These are phyloP conservation scores for Bombus haemorrhoidalis DNA, from an alignment of 1,140 invertebrate species.

Conservation along the genomic window DNA sequence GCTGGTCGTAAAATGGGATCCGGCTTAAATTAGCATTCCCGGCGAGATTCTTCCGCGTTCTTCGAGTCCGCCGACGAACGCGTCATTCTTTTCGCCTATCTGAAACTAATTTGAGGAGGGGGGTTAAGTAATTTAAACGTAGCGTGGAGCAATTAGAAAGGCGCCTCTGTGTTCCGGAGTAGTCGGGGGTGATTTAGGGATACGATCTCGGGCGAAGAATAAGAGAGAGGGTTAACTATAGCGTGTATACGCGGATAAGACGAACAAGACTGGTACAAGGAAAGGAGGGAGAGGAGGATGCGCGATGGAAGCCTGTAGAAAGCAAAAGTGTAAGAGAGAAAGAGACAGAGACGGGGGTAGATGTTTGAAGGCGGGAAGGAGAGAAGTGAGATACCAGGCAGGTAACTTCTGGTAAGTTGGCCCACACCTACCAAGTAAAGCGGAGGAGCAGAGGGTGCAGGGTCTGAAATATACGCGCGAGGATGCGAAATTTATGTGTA, in stretches of 20 bases:
- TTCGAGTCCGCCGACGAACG: slow-evolving; percentile 64
- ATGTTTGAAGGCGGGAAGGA: slow-evolving; percentile 36
- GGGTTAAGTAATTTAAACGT: slow-evolving; percentile 80
- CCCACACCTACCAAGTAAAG: slow-evolving; percentile 72
- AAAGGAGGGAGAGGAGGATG: slow-evolving; percentile 34
- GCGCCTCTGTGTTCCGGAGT: slow-evolving; percentile 69
- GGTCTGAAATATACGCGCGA: slow-evolving; percentile 80
- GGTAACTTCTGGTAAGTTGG: slow-evolving; percentile 80
- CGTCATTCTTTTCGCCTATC: slow-evolving; percentile 80
- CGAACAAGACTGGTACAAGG: slow-evolving; percentile 31
- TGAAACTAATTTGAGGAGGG: slow-evolving; percentile 77
- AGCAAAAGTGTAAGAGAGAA: slow-evolving; percentile 57
- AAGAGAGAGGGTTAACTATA: slow-evolving; percentile 71
- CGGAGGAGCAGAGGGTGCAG: slow-evolving; percentile 67
- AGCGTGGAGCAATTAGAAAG: slow-evolving; percentile 79
- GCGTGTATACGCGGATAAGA: slow-evolving; percentile 60
- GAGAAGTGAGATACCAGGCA: slow-evolving; percentile 65
- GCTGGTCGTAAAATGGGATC: slow-evolving; percentile 48
- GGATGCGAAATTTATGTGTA: slow-evolving; percentile 82
- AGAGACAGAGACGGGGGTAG: slow-evolving; percentile 37
- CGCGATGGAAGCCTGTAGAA: slow-evolving; percentile 27
- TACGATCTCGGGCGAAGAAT: slow-evolving; percentile 77
- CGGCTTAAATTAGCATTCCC: slow-evolving; percentile 73
- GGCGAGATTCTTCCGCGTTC: slow-evolving; percentile 70
- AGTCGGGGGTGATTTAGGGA: slow-evolving; percentile 79